Percentiles rank a stretch among this genome's conserved stretches.
phyloP scores from a whole-genome alignment of 2,888 invertebrate species.

The Epinotia nisella region DNA sequence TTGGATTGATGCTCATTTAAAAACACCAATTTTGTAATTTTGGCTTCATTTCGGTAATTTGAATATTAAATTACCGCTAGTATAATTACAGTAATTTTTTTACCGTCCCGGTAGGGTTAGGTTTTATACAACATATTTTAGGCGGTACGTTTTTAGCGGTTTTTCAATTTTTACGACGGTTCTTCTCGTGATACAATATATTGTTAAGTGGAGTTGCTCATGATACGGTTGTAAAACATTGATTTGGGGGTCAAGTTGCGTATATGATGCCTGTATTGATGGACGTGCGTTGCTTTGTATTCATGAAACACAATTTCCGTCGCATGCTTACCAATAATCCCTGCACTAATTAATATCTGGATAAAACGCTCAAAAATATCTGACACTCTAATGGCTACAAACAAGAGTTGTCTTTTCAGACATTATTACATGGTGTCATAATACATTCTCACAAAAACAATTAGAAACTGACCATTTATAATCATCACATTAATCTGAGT shows the following conservation, averaged over 20 bases:
- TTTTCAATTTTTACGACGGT: constrained; percentile 8
- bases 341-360: not conserved
- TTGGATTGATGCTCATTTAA: constrained; percentile 59
- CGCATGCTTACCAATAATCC: constrained; percentile 1
- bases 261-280: constrained; percentile 20
- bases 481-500: constrained; percentile 20
- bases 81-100: constrained; percentile 59
- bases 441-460: not conserved
- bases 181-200: constrained; percentile 1
- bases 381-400: not conserved
- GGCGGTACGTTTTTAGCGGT: constrained; percentile 20
- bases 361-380: not conserved
- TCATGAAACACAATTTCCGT: constrained; percentile 10
- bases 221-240: constrained; percentile 37
- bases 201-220: constrained; percentile 32
- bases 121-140: constrained; percentile 41
- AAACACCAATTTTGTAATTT: constrained; percentile 59
- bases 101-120: constrained; percentile 43
- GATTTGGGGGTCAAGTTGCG: constrained; percentile 36
- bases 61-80: constrained; percentile 50
- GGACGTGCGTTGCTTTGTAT: constrained; percentile 24
- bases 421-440: not conserved
- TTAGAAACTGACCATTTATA: constrained; percentile 19
- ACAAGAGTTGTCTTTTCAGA: not conserved
- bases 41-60: constrained; percentile 50